A percentile compares a stretch with the other conserved stretches of the same genome.
phyloP scores from a whole-genome alignment of 2,888 invertebrate genomes.

The Lobophora halterata region DNA sequence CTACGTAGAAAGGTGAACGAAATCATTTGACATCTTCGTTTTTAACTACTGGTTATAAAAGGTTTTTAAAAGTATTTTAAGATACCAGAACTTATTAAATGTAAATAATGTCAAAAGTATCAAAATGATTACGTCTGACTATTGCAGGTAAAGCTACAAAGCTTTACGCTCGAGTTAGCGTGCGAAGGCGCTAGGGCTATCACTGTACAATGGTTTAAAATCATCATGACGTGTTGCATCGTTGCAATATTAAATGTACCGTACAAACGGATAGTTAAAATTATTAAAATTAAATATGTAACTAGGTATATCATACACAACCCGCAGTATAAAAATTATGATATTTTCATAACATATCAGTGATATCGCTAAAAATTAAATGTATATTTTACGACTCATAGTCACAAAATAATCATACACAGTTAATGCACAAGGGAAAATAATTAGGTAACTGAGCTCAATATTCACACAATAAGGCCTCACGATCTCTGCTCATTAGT shows the following conservation, averaged over 20 bases:
- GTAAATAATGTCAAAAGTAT: slow-evolving; percentile 28
- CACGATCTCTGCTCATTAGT: slow-evolving; percentile 32
- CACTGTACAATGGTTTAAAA: slow-evolving; percentile 2
- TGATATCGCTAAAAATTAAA: too few species aligned
- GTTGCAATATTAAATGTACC: slow-evolving; percentile 4
- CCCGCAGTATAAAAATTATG: too few species aligned
- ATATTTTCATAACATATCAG: not conserved
- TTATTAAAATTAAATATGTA: not conserved
- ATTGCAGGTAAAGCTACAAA: slow-evolving; percentile 8
- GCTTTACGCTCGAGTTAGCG: slow-evolving; percentile 25
- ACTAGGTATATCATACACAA: too few species aligned
- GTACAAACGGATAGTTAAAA: too few species aligned
- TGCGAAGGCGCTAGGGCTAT: slow-evolving; percentile 10
- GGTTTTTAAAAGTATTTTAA: slow-evolving; percentile 32
- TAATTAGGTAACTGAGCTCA: slow-evolving; percentile 38
- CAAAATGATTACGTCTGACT: not conserved
- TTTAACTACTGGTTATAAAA: slow-evolving; percentile 36
- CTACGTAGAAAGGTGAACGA: slow-evolving; percentile 22
- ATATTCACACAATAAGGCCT: slow-evolving; percentile 41
- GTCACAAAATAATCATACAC: too few species aligned
- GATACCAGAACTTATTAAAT: slow-evolving; percentile 25
- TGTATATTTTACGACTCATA: too few species aligned
- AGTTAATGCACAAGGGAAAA: slow-evolving; percentile 22
- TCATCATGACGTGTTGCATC: slow-evolving; percentile 1
- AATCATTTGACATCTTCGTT: slow-evolving; percentile 34